Evolutionary conservation across 2,113 vertebrate species (phyloP).

Genomic region (Takifugu bimaculatus): DNA sequence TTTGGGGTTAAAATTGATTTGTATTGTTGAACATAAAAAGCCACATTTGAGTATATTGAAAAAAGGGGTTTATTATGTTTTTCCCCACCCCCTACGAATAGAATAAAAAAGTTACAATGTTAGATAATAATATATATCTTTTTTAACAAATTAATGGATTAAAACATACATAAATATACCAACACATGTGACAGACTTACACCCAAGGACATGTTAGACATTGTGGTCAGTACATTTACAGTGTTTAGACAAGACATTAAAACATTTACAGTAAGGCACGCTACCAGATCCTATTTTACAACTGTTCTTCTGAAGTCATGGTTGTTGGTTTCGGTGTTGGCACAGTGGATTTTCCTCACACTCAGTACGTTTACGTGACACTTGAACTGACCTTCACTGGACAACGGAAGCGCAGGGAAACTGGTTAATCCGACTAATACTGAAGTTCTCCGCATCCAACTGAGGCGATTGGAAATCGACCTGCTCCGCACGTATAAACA

Average conservation of each 20-base stretch:
- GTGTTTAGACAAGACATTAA: conserved; percentile 25
- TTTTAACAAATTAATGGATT: conserved; percentile 53
- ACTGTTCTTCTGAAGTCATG: conserved; percentile 11
- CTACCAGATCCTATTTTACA: conserved; percentile 12
- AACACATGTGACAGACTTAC: conserved; percentile 27
- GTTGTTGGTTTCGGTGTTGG: conserved; percentile 2
- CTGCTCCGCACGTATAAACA: conserved; percentile 11
- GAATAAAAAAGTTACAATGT: conserved; percentile 60
- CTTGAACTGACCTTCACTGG: too few species aligned
- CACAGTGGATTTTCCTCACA: not conserved
- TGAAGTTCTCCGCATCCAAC: conserved; percentile 17
- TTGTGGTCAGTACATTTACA: conserved; percentile 44
- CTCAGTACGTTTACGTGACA: too few species aligned
- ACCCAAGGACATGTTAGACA: conserved; percentile 55
- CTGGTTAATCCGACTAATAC: too few species aligned
- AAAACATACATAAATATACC: conserved; percentile 71
- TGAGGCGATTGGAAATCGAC: too few species aligned
- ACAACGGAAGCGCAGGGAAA: too few species aligned
- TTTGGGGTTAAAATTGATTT: not conserved
- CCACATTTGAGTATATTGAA: conserved; percentile 47
- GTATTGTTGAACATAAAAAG: conserved; percentile 24
- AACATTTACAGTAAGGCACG: conserved; percentile 54
- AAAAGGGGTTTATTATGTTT: conserved; percentile 69
- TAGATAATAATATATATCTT: conserved; percentile 63
- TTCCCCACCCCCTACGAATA: conserved; percentile 45